Evolutionary conservation across 2,888 invertebrate species (phyloP).

Genomic region (Acrobasis consociella): DNA sequence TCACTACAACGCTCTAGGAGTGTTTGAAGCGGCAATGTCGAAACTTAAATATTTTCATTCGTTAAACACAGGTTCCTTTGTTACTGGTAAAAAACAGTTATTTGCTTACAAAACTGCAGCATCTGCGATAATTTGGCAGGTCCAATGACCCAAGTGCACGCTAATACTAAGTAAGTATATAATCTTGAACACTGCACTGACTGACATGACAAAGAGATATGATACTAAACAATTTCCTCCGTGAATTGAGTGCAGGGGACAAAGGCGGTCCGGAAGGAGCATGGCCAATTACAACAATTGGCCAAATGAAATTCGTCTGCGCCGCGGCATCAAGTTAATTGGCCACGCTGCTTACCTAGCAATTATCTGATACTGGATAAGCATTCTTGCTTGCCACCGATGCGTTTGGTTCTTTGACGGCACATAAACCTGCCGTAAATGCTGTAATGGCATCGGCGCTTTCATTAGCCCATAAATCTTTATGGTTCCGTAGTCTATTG

Average conservation of each 20-base stretch:
- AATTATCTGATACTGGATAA: slow-evolving; percentile 58
- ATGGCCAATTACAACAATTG: slow-evolving; percentile 78
- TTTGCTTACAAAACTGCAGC: background rate
- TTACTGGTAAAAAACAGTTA: background rate
- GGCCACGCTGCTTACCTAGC: slow-evolving; percentile 79
- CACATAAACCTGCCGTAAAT: slow-evolving; percentile 12
- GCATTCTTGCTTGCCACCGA: slow-evolving; percentile 45
- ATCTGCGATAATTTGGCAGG: background rate
- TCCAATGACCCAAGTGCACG: no score
- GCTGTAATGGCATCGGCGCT: background rate
- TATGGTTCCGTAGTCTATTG: slow-evolving; percentile 2
- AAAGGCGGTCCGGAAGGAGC: slow-evolving; percentile 71
- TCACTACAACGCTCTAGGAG: slow-evolving; percentile 32
- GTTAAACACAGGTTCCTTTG: background rate
- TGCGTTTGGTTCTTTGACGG: slow-evolving; percentile 23
- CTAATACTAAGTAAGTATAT: no score
- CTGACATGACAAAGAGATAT: slow-evolving; percentile 27
- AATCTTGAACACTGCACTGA: background rate
- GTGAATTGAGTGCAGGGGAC: slow-evolving; percentile 54
- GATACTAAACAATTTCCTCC: slow-evolving; percentile 33
- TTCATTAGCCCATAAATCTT: slow-evolving; percentile 6
- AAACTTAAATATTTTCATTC: background rate
- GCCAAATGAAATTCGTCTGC: slow-evolving; percentile 77
- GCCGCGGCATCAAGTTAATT: slow-evolving; percentile 65
- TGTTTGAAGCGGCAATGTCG: slow-evolving; percentile 1